A percentile compares a stretch with the other conserved stretches of the same genome.
These are phyloP conservation scores for Emydura subglobosa DNA, from an alignment of 2,113 vertebrate species.

Conservation along the genomic window DNA sequence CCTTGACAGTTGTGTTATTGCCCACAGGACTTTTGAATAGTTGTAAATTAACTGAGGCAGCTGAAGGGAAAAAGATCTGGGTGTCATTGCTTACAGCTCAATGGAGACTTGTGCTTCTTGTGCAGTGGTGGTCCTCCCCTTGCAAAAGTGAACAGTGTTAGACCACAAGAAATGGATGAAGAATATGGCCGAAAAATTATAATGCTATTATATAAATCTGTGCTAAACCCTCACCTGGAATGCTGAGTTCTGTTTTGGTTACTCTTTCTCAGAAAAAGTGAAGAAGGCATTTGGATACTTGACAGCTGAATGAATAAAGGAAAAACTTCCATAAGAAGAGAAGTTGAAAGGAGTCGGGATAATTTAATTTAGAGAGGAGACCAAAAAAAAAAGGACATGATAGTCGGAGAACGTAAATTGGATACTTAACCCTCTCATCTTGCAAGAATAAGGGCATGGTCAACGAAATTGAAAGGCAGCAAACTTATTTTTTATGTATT, in stretches of 20 bases:
- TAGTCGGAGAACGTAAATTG: not conserved
- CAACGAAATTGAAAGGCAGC: not conserved
- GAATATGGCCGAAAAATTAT: not conserved
- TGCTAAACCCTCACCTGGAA: not conserved
- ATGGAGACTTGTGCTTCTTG: not conserved
- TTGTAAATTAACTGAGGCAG: not conserved
- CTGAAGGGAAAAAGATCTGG: not conserved
- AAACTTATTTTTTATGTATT: not conserved
- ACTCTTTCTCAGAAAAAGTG: not conserved
- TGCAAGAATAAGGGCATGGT: not conserved
- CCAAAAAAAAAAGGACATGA: not conserved
- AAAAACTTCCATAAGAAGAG: not conserved
- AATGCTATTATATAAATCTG: not conserved
- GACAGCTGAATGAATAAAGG: accelerated
- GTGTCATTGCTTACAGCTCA: not conserved
- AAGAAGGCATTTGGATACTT: not conserved
- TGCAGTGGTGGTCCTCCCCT: not conserved
- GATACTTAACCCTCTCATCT: not conserved
- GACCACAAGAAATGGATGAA: not conserved
- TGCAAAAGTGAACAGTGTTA: not conserved
- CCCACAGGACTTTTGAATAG: not conserved
- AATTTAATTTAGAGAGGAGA: not conserved
- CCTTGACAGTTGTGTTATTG: accelerated
- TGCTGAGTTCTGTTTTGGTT: not conserved
- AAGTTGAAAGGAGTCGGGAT: not conserved